Evolutionary conservation across 2,797 vertebrate genomes (phyloP).

Genomic region (Tauraco hartlaubi): DNA sequence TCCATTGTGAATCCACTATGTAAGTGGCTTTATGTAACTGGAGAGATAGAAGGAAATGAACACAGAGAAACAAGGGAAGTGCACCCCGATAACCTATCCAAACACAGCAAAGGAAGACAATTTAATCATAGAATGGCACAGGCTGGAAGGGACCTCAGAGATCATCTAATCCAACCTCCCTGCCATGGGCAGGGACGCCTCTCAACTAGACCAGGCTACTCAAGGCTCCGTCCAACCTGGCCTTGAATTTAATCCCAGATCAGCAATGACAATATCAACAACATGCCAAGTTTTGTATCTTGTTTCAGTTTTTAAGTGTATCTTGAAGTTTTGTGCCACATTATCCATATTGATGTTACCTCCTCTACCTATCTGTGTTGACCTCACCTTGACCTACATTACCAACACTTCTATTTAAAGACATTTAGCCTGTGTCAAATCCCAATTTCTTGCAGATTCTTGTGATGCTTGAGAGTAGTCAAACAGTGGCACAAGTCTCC

Average conservation of each 20-base stretch:
- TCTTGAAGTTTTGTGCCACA: background rate
- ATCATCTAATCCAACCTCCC: no score
- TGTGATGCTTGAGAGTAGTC: background rate
- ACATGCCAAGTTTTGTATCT: background rate
- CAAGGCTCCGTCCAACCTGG: no score
- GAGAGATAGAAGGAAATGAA: background rate
- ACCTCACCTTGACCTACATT: background rate
- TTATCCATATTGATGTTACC: background rate
- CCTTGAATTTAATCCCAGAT: background rate
- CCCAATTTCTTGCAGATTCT: background rate
- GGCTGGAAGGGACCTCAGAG: no score
- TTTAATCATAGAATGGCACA: background rate
- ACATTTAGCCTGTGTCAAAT: background rate
- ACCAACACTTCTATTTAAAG: background rate
- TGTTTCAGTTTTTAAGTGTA: background rate
- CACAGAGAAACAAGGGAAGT: background rate
- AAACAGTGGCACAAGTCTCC: background rate
- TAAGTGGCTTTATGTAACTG: background rate
- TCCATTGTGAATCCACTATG: background rate
- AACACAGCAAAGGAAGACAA: background rate
- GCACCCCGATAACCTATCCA: background rate
- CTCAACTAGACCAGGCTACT: no score
- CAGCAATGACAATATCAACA: background rate
- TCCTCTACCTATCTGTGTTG: background rate
- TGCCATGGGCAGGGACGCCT: no score